phyloP scores from a whole-genome alignment of 2,888 invertebrate species.

The Apodemia zela region DNA sequence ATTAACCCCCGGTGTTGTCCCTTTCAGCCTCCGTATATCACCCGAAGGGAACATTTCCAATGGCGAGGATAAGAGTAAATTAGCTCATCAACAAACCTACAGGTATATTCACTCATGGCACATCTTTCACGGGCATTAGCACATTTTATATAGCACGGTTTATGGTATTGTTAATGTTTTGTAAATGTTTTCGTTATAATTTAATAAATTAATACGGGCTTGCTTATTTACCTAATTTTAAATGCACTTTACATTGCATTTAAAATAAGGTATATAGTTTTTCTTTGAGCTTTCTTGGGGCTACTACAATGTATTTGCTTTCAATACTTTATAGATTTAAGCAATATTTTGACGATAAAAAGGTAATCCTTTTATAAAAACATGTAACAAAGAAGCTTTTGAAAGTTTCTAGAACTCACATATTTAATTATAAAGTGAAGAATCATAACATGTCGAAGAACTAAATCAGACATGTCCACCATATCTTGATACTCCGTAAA shows the following conservation, averaged over 20 bases:
- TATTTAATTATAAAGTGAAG: no score
- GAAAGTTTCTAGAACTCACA: no score
- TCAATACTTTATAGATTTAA: no score
- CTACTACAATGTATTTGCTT: no score
- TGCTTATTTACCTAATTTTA: background rate
- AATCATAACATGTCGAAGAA: no score
- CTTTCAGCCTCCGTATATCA: slow-evolving; percentile 82
- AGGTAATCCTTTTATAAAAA: no score
- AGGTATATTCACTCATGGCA: slow-evolving; percentile 76
- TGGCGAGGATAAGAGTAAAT: slow-evolving; percentile 84
- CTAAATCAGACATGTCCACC: no score
- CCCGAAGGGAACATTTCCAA: slow-evolving; percentile 81
- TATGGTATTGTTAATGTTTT: slow-evolving; percentile 13
- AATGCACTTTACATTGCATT: background rate
- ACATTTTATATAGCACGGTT: slow-evolving; percentile 26
- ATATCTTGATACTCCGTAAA: no score
- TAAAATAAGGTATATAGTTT: background rate
- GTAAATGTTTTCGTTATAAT: slow-evolving; percentile 17
- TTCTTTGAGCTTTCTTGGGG: no score
- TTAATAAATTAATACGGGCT: no score
- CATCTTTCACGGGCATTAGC: slow-evolving; percentile 6
- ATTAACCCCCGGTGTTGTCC: slow-evolving; percentile 76
- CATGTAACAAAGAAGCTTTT: no score
- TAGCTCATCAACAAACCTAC: slow-evolving; percentile 88
- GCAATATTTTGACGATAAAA: no score